Percentiles rank a stretch among this genome's conserved stretches.
These are phyloP conservation scores for Platyscapa corneri DNA, from an alignment of 1,140 invertebrate genomes.

Conservation along the genomic window DNA sequence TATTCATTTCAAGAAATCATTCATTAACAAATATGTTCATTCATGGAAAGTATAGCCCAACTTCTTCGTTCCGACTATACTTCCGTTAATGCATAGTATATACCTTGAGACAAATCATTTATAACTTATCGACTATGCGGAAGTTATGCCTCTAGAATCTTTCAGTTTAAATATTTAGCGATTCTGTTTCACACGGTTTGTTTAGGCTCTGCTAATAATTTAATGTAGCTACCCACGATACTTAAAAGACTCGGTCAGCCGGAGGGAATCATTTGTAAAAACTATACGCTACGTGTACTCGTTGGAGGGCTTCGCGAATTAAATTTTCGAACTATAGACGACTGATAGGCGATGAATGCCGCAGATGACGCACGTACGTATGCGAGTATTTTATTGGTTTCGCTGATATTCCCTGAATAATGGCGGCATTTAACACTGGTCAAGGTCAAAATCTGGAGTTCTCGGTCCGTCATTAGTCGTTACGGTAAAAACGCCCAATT, in stretches of 20 bases:
- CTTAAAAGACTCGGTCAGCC: no score
- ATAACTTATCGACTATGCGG: no score
- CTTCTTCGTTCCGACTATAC: background rate
- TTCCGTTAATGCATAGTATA: no score
- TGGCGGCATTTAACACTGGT: background rate
- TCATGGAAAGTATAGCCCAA: background rate
- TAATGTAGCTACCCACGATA: no score
- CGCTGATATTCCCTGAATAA: background rate
- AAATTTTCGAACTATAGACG: background rate
- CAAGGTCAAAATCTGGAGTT: background rate
- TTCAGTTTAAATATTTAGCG: no score
- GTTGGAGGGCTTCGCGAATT: background rate
- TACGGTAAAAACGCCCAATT: constrained; percentile 20
- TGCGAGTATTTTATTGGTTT: background rate
- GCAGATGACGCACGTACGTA: no score
- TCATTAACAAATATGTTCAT: background rate
- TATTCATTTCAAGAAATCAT: background rate
- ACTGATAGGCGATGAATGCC: background rate
- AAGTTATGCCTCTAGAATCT: no score
- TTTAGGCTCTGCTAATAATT: no score
- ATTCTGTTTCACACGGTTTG: no score
- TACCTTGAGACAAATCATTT: no score
- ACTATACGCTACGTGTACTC: no score
- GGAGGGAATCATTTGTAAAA: no score
- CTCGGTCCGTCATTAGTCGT: background rate